Percentiles rank a stretch among this genome's conserved stretches.
Conservation (phyloP, 2,888 invertebrate genomes). For the Abrostola tripartita region DNA sequence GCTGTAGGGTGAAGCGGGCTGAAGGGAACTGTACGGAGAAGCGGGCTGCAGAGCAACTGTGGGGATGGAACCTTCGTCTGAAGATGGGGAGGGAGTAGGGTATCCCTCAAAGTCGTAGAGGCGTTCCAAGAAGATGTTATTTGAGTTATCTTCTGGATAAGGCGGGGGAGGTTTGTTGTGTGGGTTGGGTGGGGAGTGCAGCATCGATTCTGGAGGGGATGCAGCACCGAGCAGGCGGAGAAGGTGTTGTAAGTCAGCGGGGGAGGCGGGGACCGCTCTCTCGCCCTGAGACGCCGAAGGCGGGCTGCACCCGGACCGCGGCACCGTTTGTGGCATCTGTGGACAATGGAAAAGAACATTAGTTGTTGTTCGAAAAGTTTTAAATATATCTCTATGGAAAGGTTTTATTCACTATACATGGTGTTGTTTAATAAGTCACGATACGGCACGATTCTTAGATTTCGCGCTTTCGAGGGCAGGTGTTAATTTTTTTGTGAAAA, state of each 20-base stretch:
- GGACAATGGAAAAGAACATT: slow-evolving; percentile 65
- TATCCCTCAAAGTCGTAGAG: slow-evolving; percentile 86
- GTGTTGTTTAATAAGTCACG: slow-evolving; percentile 24
- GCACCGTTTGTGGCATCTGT: slow-evolving; percentile 95
- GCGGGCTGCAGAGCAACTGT: slow-evolving; percentile 88
- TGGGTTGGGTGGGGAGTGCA: slow-evolving; percentile 82
- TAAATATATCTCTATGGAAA: slow-evolving; percentile 16
- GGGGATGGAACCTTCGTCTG: slow-evolving; percentile 88
- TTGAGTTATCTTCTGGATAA: slow-evolving; percentile 76
- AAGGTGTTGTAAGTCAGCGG: slow-evolving; percentile 84
- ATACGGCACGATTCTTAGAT: slow-evolving; percentile 31
- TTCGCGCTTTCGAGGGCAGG: slow-evolving; percentile 36
- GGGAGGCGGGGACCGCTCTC: slow-evolving; percentile 88
- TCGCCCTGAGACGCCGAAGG: slow-evolving; percentile 92
- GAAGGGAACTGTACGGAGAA: slow-evolving; percentile 84
- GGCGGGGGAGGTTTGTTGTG: slow-evolving; percentile 83
- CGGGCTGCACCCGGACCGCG: slow-evolving; percentile 92
- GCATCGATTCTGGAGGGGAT: slow-evolving; percentile 84
- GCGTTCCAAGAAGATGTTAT: slow-evolving; percentile 77
- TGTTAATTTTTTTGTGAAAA: slow-evolving; percentile 44
- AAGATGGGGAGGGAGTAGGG: slow-evolving; percentile 84
- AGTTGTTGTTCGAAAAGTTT: slow-evolving; percentile 13
- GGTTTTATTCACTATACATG: slow-evolving; percentile 18
- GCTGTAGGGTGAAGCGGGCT: slow-evolving; percentile 11
- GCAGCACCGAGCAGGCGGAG: slow-evolving; percentile 84